These are phyloP conservation scores for Zaprionus tsacasi DNA, from an alignment of 1,140 invertebrate genomes.

Conservation along the genomic window DNA sequence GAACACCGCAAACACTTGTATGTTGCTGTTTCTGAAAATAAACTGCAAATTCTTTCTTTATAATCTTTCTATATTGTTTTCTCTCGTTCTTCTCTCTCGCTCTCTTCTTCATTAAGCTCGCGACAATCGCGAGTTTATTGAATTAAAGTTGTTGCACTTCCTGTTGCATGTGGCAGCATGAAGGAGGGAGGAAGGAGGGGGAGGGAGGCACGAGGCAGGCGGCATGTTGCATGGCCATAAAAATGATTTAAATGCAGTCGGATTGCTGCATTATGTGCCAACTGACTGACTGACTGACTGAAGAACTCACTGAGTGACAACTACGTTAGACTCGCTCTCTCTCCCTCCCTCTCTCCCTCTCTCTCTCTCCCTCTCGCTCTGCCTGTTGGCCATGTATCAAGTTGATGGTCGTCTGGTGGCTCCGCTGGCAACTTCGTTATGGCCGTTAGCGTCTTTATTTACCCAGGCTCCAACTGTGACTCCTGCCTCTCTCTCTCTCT, in stretches of 20 bases:
- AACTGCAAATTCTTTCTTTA: not conserved
- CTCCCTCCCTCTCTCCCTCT: not conserved
- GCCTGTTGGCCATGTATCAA: slow-evolving; percentile 60
- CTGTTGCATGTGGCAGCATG: slow-evolving; percentile 23
- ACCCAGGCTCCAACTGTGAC: slow-evolving; percentile 32
- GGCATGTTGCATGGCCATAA: slow-evolving; percentile 49
- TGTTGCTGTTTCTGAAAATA: too few species aligned
- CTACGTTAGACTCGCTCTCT: slow-evolving; percentile 9
- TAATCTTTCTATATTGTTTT: not conserved
- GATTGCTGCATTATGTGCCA: slow-evolving; percentile 63
- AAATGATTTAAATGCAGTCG: slow-evolving; percentile 75
- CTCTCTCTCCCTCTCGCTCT: not conserved
- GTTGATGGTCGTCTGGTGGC: slow-evolving; percentile 62
- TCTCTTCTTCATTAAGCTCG: not conserved
- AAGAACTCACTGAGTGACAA: slow-evolving; percentile 45
- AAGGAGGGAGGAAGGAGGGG: slow-evolving; percentile 9
- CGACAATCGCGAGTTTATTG: not conserved
- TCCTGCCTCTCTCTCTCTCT: slow-evolving; percentile 4
- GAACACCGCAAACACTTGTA: too few species aligned
- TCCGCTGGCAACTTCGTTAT: slow-evolving; percentile 68
- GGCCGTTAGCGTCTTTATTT: slow-evolving; percentile 76
- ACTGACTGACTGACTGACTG: slow-evolving; percentile 25
- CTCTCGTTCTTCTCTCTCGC: too few species aligned
- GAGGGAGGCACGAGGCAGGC: too few species aligned
- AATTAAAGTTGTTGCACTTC: slow-evolving; percentile 13